Evolutionary conservation across 2,888 invertebrate species (phyloP).

Genomic region (Laspeyria flexula): DNA sequence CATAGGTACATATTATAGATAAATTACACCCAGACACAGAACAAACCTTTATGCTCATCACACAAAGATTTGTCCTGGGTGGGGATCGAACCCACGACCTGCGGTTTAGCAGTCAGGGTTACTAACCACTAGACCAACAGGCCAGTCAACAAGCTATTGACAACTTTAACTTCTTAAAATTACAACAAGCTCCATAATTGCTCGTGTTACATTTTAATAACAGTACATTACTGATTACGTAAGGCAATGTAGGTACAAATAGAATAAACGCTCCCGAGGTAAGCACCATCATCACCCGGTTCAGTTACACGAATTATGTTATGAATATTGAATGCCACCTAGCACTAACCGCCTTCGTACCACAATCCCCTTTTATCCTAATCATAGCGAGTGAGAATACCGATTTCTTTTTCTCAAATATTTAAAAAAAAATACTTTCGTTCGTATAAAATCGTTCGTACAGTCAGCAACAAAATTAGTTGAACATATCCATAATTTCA

Average conservation of each 20-base stretch:
- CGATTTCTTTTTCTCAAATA: background rate
- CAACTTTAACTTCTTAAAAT: too few relatives aligned
- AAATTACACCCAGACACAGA: too few relatives aligned
- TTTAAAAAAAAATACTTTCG: background rate
- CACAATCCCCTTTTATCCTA: constrained; percentile 2
- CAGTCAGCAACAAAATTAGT: too few relatives aligned
- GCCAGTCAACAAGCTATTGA: too few relatives aligned
- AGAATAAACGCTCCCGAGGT: background rate
- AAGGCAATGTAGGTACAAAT: background rate
- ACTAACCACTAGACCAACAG: too few relatives aligned
- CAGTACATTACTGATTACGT: background rate
- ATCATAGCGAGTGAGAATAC: background rate
- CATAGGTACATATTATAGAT: too few relatives aligned
- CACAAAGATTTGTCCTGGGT: too few relatives aligned
- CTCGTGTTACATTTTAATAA: background rate
- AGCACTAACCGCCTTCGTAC: constrained; percentile 2
- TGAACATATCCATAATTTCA: too few relatives aligned
- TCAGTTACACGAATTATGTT: constrained; percentile 1
- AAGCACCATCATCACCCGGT: constrained; percentile 1
- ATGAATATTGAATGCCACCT: constrained; percentile 5
- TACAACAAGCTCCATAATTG: too few relatives aligned
- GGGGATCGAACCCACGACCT: too few relatives aligned
- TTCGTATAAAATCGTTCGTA: background rate
- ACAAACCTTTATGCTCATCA: too few relatives aligned
- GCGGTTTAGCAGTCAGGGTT: too few relatives aligned